Conservation (phyloP, 2,797 vertebrate species). For the Muscicapa comitata region DNA sequence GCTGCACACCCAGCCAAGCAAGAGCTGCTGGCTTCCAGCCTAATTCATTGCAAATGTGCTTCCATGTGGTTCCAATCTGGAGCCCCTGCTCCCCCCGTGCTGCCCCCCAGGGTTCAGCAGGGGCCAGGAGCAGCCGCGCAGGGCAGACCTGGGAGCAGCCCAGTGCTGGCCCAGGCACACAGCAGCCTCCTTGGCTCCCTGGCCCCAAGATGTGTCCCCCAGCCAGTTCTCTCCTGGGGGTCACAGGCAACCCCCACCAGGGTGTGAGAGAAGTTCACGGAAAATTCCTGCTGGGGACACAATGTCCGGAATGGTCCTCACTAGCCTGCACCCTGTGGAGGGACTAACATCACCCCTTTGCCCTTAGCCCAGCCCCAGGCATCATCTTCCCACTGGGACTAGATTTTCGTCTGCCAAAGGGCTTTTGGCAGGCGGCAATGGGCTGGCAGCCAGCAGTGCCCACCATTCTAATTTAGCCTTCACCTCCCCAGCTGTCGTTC, state of each 20-base stretch:
- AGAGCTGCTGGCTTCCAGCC: constrained; percentile 69
- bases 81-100: background rate
- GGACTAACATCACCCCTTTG: background rate
- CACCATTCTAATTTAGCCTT: background rate
- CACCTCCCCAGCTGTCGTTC: background rate
- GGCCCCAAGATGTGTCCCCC: rapidly evolving
- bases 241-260: background rate
- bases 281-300: background rate
- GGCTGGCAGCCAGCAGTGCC: background rate
- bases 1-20: constrained; percentile 66
- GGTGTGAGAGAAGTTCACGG: background rate
- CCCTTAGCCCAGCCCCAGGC: background rate
- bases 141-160: background rate
- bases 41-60: constrained; percentile 70
- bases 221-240: background rate
- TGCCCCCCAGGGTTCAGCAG: background rate
- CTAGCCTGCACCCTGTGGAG: background rate
- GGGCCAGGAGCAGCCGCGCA: background rate
- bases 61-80: constrained; percentile 76
- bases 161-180: rapidly evolving
- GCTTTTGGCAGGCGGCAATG: background rate
- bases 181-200: background rate
- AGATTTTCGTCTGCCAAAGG: background rate
- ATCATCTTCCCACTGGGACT: background rate
- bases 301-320: background rate